These are phyloP conservation scores for Chorisops tibialis DNA, from an alignment of 2,888 invertebrate genomes.

Conservation along the genomic window DNA sequence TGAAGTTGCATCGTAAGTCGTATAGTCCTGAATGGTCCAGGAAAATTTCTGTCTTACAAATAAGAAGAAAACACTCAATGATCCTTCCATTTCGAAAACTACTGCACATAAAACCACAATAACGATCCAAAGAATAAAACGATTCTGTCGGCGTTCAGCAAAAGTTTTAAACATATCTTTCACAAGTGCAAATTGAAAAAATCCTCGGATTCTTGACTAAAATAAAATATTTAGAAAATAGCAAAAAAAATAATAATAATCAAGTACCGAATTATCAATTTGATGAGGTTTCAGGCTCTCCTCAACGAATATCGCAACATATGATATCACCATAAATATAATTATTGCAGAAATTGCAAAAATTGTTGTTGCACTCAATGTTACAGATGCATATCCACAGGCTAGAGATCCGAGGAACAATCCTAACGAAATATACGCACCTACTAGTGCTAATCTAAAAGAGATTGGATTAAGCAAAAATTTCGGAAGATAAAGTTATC, in stretches of 20 bases:
- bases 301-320: conserved; percentile 43
- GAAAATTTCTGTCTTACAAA: conserved; percentile 48
- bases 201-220: conserved; percentile 44
- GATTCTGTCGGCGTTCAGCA: conserved; percentile 25
- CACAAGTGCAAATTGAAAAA: conserved; percentile 48
- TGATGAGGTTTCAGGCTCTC: conserved; percentile 42
- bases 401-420: conserved; percentile 59
- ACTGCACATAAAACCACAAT: conserved; percentile 33
- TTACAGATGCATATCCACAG: conserved; percentile 60
- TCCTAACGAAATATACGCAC: conserved; percentile 50
- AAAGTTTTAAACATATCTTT: conserved; percentile 46
- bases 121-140: conserved; percentile 27
- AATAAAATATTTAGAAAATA: conserved; percentile 13
- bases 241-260: too few relatives aligned
- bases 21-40: conserved; percentile 49
- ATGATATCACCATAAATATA: conserved; percentile 41
- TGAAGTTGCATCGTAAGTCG: conserved; percentile 51
- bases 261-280: conserved; percentile 37
- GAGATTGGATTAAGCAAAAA: neutral
- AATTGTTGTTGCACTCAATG: conserved; percentile 42
- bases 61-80: conserved; percentile 56
- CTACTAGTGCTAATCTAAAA: conserved; percentile 1
- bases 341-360: conserved; percentile 42
- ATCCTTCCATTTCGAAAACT: conserved; percentile 41
- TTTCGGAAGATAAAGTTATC: neutral